Percentiles rank a stretch among this genome's conserved stretches.
Evolutionary conservation across 2,888 invertebrate genomes (phyloP).

Genomic region (Ceraclea dissimilis): DNA sequence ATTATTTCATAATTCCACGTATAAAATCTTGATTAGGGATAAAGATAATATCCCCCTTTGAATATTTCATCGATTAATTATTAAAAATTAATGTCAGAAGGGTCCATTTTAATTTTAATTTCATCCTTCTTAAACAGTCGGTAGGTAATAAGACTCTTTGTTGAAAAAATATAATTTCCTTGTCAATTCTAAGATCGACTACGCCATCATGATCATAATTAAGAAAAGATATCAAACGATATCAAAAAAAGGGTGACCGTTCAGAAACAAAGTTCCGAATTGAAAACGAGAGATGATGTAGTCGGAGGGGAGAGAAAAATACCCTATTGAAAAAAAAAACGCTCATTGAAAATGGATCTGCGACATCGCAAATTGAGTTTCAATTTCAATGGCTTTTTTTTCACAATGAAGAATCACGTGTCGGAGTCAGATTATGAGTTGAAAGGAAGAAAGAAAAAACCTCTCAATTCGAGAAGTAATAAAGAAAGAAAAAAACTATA

Average conservation of each 20-base stretch:
- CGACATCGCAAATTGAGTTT: slow-evolving; percentile 10
- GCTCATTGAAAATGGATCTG: slow-evolving; percentile 19
- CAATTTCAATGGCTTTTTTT: slow-evolving; percentile 22
- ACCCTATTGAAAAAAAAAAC: slow-evolving; percentile 15
- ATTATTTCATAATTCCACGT: too few relatives aligned
- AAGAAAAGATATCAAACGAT: slow-evolving; percentile 14
- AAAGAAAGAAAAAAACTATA: slow-evolving; percentile 5
- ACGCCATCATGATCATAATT: slow-evolving; percentile 6
- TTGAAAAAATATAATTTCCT: background rate
- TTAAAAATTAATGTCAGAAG: background rate
- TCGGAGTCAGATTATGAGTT: slow-evolving; percentile 20
- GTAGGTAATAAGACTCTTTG: background rate
- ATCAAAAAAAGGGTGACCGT: slow-evolving; percentile 10
- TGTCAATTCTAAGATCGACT: slow-evolving; percentile 4
- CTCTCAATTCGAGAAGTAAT: background rate
- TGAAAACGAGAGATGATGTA: background rate
- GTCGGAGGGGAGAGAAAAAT: slow-evolving; percentile 5
- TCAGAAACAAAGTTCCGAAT: slow-evolving; percentile 15
- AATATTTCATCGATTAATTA: too few relatives aligned
- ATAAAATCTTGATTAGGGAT: too few relatives aligned
- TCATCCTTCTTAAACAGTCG: background rate
- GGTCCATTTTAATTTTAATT: background rate
- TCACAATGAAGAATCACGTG: slow-evolving; percentile 24
- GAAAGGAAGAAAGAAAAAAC: slow-evolving; percentile 6
- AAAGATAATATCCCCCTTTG: too few relatives aligned